phyloP scores from a whole-genome alignment of 2,888 invertebrate genomes.

The Phengaris arion region DNA sequence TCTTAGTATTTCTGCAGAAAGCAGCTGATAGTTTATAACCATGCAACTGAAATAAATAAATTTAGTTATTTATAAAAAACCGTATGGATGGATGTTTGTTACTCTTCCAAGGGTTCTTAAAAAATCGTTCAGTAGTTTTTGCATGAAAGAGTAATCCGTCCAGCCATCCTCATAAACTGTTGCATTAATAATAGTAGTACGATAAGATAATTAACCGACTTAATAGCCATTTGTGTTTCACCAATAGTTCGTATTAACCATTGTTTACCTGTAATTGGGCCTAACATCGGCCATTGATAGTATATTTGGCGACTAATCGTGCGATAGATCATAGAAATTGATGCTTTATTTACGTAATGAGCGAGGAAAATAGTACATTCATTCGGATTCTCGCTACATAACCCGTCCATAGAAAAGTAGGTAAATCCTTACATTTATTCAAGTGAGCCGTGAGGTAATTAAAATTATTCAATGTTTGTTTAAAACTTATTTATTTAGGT shows the following conservation, averaged over 20 bases:
- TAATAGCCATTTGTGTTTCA: too few relatives aligned
- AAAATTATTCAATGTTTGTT: slow-evolving; percentile 19
- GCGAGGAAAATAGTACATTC: neutral
- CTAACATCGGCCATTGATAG: neutral
- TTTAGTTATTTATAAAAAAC: too few relatives aligned
- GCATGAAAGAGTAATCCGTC: too few relatives aligned
- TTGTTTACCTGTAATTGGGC: neutral
- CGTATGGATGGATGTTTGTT: too few relatives aligned
- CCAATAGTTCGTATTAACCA: neutral
- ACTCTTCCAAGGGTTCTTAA: too few relatives aligned
- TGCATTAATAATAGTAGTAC: too few relatives aligned
- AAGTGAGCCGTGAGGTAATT: slow-evolving; percentile 3
- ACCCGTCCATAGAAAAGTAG: neutral
- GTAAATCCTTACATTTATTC: neutral
- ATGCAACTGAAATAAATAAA: too few relatives aligned
- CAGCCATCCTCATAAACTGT: too few relatives aligned
- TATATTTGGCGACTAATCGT: neutral
- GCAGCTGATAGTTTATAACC: too few relatives aligned
- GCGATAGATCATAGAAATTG: neutral
- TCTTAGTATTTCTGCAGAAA: too few relatives aligned
- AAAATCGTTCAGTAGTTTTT: too few relatives aligned
- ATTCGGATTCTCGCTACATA: neutral
- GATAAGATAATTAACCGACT: too few relatives aligned
- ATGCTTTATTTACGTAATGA: neutral
- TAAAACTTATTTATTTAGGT: slow-evolving; percentile 9